A percentile compares a stretch with the other conserved stretches of the same genome.
Evolutionary conservation across 2,113 vertebrate genomes (phyloP).

Genomic region (Stomatorhinus ivindoensis): DNA sequence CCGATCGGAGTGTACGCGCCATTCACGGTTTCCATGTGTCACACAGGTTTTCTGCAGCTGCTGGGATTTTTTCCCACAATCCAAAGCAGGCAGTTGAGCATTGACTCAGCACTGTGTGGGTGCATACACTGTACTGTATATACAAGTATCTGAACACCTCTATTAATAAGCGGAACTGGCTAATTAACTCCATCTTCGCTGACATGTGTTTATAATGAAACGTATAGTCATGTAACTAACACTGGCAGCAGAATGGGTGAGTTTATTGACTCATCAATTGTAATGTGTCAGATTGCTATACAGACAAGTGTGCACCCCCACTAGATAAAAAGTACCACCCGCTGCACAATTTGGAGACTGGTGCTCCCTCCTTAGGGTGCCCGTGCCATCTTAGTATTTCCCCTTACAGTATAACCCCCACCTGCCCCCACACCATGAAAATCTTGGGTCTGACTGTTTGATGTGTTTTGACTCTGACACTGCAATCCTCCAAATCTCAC

Average conservation of each 20-base stretch:
- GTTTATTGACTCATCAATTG: not conserved
- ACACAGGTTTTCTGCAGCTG: not conserved
- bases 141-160: not conserved
- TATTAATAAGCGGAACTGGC: not conserved
- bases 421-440: not conserved
- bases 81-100: not conserved
- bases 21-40: not conserved
- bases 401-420: not conserved
- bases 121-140: not conserved
- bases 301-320: not conserved
- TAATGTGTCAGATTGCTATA: not conserved
- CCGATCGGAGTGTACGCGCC: not conserved
- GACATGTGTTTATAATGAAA: not conserved
- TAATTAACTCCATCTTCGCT: not conserved
- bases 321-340: not conserved
- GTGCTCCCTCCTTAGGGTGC: not conserved
- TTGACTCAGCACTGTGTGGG: not conserved
- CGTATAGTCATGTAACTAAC: not conserved
- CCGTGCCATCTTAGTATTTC: not conserved
- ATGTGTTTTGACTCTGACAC: not conserved
- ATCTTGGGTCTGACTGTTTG: not conserved
- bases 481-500: not conserved
- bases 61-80: not conserved
- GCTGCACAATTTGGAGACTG: not conserved
- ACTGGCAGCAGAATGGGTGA: not conserved